Conservation (phyloP, 2,888 invertebrate genomes). For the Stenichneumon culpator region DNA sequence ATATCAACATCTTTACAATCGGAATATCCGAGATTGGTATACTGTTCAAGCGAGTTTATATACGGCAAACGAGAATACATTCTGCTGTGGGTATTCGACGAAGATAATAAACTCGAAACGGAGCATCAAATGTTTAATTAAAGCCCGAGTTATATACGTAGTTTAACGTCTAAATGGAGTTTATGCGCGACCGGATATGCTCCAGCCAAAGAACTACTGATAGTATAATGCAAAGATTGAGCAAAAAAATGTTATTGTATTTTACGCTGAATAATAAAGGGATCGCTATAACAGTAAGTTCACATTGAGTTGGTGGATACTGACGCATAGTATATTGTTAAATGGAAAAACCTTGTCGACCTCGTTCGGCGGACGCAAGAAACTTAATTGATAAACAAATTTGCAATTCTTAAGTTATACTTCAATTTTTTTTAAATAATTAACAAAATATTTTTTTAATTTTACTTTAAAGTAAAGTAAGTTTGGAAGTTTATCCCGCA, state of each 20-base stretch:
- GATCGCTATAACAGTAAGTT: neutral
- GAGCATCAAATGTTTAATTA: conserved; percentile 5
- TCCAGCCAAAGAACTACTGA: neutral
- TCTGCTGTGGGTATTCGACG: neutral
- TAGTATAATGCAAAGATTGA: neutral
- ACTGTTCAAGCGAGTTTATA: neutral
- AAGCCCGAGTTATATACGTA: neutral
- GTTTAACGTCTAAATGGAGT: neutral
- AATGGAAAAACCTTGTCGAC: neutral
- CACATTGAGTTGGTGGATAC: neutral
- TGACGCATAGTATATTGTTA: neutral
- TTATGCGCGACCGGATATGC: neutral
- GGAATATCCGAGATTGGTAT: neutral
- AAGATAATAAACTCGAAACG: conserved; percentile 15
- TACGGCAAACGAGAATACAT: neutral
- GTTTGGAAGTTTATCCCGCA: too few relatives aligned
- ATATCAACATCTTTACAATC: neutral
- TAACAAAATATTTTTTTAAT: neutral
- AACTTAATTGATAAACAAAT: neutral
- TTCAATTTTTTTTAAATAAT: neutral
- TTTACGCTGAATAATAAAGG: neutral
- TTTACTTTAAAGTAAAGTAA: too few relatives aligned
- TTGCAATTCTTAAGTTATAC: neutral
- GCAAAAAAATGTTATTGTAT: neutral
- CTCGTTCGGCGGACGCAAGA: neutral